These are phyloP conservation scores for Koerneria pararmatus DNA, from an alignment of 2,888 invertebrate genomes.

Conservation along the genomic window DNA sequence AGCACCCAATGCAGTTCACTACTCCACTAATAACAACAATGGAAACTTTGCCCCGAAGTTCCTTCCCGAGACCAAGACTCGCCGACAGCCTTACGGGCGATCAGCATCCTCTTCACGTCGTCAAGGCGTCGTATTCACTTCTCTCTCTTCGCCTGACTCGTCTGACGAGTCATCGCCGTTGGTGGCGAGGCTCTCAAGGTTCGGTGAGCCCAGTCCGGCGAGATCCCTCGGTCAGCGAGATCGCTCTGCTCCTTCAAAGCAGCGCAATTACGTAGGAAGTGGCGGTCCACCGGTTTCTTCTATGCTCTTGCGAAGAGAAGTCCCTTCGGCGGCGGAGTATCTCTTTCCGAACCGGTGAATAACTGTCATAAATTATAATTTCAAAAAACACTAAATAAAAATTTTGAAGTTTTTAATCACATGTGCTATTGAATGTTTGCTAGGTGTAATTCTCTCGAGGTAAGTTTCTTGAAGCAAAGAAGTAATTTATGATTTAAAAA, in stretches of 20 bases:
- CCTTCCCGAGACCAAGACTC: too few species aligned
- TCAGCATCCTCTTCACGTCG: constrained; percentile 30
- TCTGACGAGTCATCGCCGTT: constrained; percentile 8
- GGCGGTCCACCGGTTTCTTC: not conserved
- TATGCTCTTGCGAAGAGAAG: not conserved
- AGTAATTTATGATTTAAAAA: too few species aligned
- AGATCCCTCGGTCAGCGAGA: constrained; percentile 10
- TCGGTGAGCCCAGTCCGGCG: constrained; percentile 18
- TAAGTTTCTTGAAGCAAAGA: too few species aligned
- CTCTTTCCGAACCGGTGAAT: constrained; percentile 3
- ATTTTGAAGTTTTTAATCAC: too few species aligned
- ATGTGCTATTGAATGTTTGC: too few species aligned
- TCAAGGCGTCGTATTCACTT: constrained; percentile 36
- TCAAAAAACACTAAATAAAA: too few species aligned
- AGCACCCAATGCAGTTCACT: too few species aligned
- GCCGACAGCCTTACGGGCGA: constrained; percentile 12
- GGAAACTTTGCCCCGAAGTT: too few species aligned
- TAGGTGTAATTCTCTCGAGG: too few species aligned
- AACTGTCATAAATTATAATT: not conserved
- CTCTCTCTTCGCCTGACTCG: constrained; percentile 36
- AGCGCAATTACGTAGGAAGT: constrained; percentile 4
- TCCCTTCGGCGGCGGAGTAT: not conserved
- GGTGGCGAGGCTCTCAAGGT: constrained; percentile 14
- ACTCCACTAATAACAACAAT: too few species aligned
- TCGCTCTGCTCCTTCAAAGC: constrained; percentile 9